Evolutionary conservation across 35 echinoderm and acorn worm species (phyloP).

Genomic region (Lytechinus variegatus): DNA sequence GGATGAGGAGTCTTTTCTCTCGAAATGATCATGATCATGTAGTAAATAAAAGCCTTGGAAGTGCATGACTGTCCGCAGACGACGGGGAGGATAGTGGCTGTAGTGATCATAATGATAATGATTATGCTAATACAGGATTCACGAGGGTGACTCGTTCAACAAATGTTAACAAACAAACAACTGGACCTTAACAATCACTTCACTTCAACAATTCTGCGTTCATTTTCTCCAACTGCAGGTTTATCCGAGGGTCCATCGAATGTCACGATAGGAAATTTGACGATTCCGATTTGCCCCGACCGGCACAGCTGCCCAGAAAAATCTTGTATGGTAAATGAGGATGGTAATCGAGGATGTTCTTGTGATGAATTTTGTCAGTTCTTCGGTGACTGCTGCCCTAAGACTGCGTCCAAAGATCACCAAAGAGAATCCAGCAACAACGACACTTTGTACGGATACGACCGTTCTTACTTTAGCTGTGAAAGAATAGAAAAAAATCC

Average conservation of each 20-base stretch:
- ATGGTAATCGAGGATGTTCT: background rate
- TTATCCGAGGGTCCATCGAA: background rate
- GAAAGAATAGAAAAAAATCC: background rate
- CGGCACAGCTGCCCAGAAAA: background rate
- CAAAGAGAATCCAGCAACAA: background rate
- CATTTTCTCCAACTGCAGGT: background rate
- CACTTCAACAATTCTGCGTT: background rate
- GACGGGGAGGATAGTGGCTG: no score
- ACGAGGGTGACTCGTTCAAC: background rate
- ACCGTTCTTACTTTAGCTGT: background rate
- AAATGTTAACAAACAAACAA: background rate
- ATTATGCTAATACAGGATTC: background rate
- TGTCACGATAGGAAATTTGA: background rate
- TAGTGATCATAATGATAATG: background rate
- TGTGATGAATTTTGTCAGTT: background rate
- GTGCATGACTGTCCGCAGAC: no score
- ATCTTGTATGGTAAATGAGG: background rate
- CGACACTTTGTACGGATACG: background rate
- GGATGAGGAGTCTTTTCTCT: no score
- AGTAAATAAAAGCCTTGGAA: no score
- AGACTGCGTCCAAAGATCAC: background rate
- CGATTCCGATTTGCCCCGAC: background rate
- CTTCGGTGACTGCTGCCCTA: background rate
- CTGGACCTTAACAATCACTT: background rate
- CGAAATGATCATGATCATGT: no score